Evolutionary conservation across 2,797 vertebrate genomes (phyloP).

Genomic region (Ptychadena robeensis): DNA sequence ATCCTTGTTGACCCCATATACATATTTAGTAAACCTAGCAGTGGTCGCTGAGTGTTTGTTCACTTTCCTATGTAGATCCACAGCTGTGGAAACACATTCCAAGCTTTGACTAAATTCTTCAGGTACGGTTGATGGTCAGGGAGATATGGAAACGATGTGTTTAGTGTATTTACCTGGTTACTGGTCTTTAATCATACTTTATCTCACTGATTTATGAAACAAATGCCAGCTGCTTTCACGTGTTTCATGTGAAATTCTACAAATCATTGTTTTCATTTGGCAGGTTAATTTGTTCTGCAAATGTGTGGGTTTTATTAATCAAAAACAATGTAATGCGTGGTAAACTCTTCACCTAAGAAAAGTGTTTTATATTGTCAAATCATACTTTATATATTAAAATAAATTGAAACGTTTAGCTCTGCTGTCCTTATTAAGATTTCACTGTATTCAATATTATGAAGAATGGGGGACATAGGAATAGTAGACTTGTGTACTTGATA

Average conservation of each 20-base stretch:
- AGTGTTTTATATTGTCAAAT: background rate
- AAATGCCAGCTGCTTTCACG: background rate
- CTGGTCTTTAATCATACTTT: no score
- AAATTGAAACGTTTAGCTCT: no score
- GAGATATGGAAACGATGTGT: background rate
- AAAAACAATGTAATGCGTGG: no score
- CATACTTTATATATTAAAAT: no score
- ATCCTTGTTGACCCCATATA: no score
- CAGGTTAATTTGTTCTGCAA: background rate
- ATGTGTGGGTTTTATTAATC: no score
- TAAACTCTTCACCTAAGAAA: background rate
- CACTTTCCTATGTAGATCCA: background rate
- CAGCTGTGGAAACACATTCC: background rate
- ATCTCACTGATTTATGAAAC: background rate
- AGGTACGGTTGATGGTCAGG: background rate
- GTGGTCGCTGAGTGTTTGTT: background rate
- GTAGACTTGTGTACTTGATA: no score
- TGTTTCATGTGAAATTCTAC: background rate
- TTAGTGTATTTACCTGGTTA: background rate
- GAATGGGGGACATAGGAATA: no score
- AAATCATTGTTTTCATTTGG: background rate
- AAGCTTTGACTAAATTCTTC: background rate
- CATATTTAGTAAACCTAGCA: background rate
- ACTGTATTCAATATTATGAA: no score
- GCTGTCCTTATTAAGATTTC: no score